Evolutionary conservation across 1,140 invertebrate genomes (phyloP).

Genomic region (Chrysopa pallens): DNA sequence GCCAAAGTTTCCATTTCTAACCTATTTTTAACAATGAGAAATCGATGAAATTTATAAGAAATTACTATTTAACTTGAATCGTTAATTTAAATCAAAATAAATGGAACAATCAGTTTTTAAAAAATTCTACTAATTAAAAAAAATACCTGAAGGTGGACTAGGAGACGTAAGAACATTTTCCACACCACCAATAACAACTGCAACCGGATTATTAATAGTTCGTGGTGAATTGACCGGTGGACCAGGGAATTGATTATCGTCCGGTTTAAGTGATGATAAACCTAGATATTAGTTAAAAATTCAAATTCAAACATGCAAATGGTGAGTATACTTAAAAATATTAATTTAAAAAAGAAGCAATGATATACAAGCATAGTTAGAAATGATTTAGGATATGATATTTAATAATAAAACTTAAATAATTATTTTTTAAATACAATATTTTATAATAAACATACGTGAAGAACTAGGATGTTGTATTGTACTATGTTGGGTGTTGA

Average conservation of each 20-base stretch:
- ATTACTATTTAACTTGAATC: no score
- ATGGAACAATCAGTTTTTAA: no score
- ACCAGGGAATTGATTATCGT: constrained; percentile 5
- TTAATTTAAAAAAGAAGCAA: no score
- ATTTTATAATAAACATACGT: not conserved
- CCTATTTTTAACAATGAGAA: no score
- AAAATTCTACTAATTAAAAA: not conserved
- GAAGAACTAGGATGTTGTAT: not conserved
- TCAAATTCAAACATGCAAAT: not conserved
- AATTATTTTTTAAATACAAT: not conserved
- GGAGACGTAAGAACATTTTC: constrained; percentile 30
- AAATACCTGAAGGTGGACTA: constrained; percentile 31
- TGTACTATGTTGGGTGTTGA: not conserved
- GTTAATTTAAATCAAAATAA: no score
- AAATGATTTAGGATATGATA: no score
- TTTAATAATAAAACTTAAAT: not conserved
- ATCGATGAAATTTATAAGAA: no score
- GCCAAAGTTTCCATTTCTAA: no score
- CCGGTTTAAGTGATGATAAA: constrained; percentile 1
- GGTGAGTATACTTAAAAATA: no score
- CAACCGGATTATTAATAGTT: constrained; percentile 11
- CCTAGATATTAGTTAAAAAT: not conserved
- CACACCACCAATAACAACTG: constrained; percentile 19
- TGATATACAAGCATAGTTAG: no score
- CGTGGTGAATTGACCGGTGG: constrained; percentile 6